A percentile compares a stretch with the other conserved stretches of the same genome.
phyloP scores from a whole-genome alignment of 2,797 vertebrate genomes.

The Okamejei kenojei region DNA sequence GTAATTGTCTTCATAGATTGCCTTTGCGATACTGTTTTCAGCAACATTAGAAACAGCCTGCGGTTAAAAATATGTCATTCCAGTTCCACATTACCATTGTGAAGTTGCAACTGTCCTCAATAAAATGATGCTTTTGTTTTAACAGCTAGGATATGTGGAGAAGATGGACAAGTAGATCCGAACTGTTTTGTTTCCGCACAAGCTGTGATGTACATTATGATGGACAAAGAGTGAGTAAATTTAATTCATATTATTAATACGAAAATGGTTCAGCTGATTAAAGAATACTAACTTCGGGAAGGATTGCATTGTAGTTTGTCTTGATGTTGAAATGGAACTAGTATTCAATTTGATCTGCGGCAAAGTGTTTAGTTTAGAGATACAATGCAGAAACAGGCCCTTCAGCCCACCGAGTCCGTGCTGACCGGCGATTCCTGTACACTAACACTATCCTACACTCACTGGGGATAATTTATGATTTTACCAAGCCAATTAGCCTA shows the following conservation, averaged over 20 bases:
- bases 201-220: constrained; percentile 73
- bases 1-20: not conserved
- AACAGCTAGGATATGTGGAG: constrained; percentile 93
- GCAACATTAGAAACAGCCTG: not conserved
- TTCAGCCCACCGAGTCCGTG: too few species aligned
- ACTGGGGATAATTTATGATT: too few species aligned
- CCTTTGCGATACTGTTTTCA: not conserved
- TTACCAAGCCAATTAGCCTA: too few species aligned
- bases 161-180: constrained; percentile 95
- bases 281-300: not conserved
- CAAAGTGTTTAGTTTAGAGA: too few species aligned
- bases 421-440: too few species aligned
- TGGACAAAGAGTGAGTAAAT: constrained; percentile 88
- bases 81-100: not conserved
- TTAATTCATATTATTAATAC: not conserved
- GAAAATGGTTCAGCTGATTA: not conserved
- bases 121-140: constrained; percentile 46
- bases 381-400: too few species aligned
- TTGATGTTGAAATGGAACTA: not conserved
- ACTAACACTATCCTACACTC: too few species aligned
- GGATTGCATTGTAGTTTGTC: not conserved
- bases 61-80: not conserved
- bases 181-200: constrained; percentile 93
- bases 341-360: not conserved
- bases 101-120: not conserved